Percentiles rank a stretch among this genome's conserved stretches.
phyloP scores from a whole-genome alignment of 1,140 invertebrate genomes.

The Solen grandis region DNA sequence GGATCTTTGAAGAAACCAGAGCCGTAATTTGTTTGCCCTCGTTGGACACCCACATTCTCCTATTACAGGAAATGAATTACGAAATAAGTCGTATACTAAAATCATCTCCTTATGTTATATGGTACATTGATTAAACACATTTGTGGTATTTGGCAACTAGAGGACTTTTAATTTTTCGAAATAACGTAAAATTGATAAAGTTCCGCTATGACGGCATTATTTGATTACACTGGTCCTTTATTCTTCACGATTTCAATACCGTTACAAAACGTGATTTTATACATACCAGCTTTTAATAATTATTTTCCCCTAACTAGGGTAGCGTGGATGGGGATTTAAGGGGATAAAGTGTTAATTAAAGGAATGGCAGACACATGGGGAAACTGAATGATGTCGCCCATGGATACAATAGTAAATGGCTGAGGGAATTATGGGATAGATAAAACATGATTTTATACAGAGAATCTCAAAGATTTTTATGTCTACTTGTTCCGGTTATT shows the following conservation, averaged over 20 bases:
- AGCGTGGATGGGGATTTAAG: slow-evolving; percentile 28
- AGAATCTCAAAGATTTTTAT: too few relatives aligned
- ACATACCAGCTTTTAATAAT: slow-evolving; percentile 31
- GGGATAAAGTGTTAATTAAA: slow-evolving; percentile 49
- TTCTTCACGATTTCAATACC: slow-evolving; percentile 43
- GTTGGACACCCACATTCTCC: slow-evolving; percentile 23
- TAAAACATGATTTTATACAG: too few relatives aligned
- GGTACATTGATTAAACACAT: slow-evolving; percentile 56
- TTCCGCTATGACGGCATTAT: slow-evolving; percentile 18
- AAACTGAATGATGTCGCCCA: slow-evolving; percentile 28
- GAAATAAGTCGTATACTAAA: slow-evolving; percentile 41
- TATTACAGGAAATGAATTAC: slow-evolving; percentile 28
- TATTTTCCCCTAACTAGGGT: slow-evolving; percentile 11
- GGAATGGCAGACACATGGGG: background rate
- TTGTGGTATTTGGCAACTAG: slow-evolving; percentile 50
- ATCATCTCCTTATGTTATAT: slow-evolving; percentile 46
- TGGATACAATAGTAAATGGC: too few relatives aligned
- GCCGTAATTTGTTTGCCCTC: slow-evolving; percentile 3
- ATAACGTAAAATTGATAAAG: slow-evolving; percentile 48
- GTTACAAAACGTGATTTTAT: slow-evolving; percentile 29
- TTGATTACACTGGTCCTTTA: slow-evolving; percentile 47
- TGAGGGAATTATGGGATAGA: too few relatives aligned
- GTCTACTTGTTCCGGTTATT: too few relatives aligned
- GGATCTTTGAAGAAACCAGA: too few relatives aligned
- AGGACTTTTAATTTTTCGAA: slow-evolving; percentile 48